Conservation (phyloP, 2,797 vertebrate genomes). For the Scarus forsteni region DNA sequence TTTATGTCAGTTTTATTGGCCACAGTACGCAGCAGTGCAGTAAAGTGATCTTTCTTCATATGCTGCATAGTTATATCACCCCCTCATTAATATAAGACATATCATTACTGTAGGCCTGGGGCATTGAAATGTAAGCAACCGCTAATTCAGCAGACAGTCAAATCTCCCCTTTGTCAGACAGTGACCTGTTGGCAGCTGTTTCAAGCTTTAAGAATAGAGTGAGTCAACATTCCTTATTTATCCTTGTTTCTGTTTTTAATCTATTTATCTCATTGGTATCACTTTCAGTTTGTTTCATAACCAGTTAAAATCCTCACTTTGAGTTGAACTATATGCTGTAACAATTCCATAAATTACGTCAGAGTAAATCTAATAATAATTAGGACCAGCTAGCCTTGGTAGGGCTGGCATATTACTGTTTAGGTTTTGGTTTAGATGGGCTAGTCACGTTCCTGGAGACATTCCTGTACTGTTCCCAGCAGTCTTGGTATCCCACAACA, state of each 20-base stretch:
- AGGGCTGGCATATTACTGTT: conserved; percentile 37
- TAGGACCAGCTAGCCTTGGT: conserved; percentile 16
- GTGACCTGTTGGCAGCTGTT: neutral
- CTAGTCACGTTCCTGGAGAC: conserved; percentile 52
- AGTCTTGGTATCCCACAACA: conserved; percentile 24
- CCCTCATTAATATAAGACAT: no score
- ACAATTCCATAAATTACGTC: conserved; percentile 3
- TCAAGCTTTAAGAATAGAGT: neutral
- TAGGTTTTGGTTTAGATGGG: conserved; percentile 62
- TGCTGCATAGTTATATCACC: no score
- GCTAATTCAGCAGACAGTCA: neutral
- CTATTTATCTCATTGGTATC: neutral
- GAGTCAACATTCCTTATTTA: no score
- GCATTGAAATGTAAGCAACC: neutral
- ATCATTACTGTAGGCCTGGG: no score
- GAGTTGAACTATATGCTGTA: neutral
- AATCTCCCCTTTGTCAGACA: neutral
- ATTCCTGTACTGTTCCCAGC: conserved; percentile 54
- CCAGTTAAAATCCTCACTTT: neutral
- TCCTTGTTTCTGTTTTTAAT: neutral
- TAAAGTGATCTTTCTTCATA: no score
- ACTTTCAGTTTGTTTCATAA: neutral
- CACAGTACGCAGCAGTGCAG: no score
- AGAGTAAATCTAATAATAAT: conserved; percentile 34
- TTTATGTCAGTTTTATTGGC: no score